phyloP scores from a whole-genome alignment of 2,797 vertebrate genomes.

The Paramormyrops hopkinsi region DNA sequence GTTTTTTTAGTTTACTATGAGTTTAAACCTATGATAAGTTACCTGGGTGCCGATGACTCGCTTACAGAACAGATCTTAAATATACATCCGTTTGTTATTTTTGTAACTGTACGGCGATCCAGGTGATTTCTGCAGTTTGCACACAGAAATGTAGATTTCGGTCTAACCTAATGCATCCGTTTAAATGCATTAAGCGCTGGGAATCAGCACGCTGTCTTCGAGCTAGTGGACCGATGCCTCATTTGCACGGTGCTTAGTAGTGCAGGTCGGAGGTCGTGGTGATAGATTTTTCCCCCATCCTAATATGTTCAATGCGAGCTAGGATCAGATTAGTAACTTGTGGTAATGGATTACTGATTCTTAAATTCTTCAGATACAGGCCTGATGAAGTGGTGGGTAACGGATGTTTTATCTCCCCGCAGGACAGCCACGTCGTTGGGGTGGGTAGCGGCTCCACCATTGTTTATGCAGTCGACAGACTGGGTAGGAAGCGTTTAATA shows the following conservation, averaged over 20 bases:
- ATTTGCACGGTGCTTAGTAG: neutral
- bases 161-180: neutral
- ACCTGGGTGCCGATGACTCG: neutral
- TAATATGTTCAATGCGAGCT: neutral
- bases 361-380: neutral
- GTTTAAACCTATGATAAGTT: neutral
- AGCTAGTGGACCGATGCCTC: neutral
- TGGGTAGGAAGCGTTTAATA: conserved; percentile 63
- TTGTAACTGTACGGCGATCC: neutral
- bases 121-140: neutral
- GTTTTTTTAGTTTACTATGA: neutral
- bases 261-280: neutral
- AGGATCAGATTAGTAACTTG: neutral
- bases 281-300: neutral
- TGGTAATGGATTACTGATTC: neutral
- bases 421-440: conserved; percentile 93
- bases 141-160: neutral
- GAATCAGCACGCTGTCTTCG: neutral
- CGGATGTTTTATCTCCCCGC: neutral
- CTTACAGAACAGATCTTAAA: neutral
- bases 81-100: neutral
- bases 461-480: conserved; percentile 85
- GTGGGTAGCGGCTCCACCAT: conserved; percentile 96
- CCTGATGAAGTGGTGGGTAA: neutral
- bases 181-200: neutral